Percentiles rank a stretch among this genome's conserved stretches.
phyloP scores from a whole-genome alignment of 1,140 invertebrate genomes.

The Drosophila littoralis region DNA sequence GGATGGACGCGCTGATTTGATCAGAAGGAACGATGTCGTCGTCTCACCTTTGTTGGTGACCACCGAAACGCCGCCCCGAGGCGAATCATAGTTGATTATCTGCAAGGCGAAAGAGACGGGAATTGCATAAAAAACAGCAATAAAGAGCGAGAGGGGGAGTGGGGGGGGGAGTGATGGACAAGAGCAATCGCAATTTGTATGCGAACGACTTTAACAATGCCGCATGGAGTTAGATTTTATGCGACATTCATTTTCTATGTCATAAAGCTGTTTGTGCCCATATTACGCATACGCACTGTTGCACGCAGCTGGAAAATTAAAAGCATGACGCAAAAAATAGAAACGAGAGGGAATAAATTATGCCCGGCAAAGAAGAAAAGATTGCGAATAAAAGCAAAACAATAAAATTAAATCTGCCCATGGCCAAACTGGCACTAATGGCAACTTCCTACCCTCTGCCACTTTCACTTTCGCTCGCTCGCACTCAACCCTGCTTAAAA shows the following conservation, averaged over 20 bases:
- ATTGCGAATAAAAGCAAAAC: conserved; percentile 74
- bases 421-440: conserved; percentile 56
- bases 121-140: conserved; percentile 28
- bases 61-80: conserved; percentile 90
- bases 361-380: conserved; percentile 59
- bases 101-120: conserved; percentile 74
- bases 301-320: conserved; percentile 70
- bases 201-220: conserved; percentile 51
- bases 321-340: conserved; percentile 28
- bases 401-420: conserved; percentile 82
- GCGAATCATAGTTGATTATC: conserved; percentile 96
- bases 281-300: conserved; percentile 81
- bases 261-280: conserved; percentile 64
- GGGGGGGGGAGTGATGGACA: background rate
- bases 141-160: background rate
- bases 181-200: conserved; percentile 63
- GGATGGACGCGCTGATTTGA: conserved; percentile 89
- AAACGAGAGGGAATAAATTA: conserved; percentile 9
- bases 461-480: background rate
- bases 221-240: conserved; percentile 50
- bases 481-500: conserved; percentile 15
- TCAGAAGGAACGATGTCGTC: conserved; percentile 91
- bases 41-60: conserved; percentile 92
- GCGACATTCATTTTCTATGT: conserved; percentile 69
- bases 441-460: conserved; percentile 43